Evolutionary conservation across 2,113 vertebrate species (phyloP).

Genomic region (Colistium nudipinnis): DNA sequence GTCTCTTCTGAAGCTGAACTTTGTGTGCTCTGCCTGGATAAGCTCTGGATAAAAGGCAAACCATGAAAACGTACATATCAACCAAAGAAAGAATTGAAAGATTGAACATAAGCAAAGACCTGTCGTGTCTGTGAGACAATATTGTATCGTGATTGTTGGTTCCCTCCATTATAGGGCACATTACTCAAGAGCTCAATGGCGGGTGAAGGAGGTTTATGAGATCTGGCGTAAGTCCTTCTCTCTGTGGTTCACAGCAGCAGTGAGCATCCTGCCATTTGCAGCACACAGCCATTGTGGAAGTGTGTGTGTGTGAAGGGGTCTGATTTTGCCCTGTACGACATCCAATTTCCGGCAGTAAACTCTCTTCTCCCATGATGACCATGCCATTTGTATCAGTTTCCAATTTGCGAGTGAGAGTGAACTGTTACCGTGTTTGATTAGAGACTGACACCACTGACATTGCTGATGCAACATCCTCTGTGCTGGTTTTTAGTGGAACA

Average conservation of each 20-base stretch:
- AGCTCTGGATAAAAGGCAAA: too few relatives aligned
- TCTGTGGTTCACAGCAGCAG: slow-evolving; percentile 21
- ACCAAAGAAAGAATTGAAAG: neutral
- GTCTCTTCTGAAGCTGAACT: too few relatives aligned
- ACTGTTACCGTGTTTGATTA: slow-evolving; percentile 27
- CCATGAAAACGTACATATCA: neutral
- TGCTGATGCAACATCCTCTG: slow-evolving; percentile 19
- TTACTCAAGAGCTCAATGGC: slow-evolving; percentile 52
- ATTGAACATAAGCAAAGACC: slow-evolving; percentile 30
- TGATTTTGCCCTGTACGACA: neutral
- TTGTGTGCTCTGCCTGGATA: too few relatives aligned
- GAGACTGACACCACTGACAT: neutral
- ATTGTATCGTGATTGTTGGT: slow-evolving; percentile 36
- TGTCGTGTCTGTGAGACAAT: slow-evolving; percentile 42
- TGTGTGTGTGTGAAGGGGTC: slow-evolving; percentile 20
- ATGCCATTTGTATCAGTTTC: slow-evolving; percentile 8
- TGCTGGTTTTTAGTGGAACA: slow-evolving; percentile 13
- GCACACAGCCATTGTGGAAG: slow-evolving; percentile 21
- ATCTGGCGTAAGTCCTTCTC: slow-evolving; percentile 38
- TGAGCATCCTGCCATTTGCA: too few relatives aligned
- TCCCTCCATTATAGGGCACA: slow-evolving; percentile 56
- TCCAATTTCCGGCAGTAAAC: neutral
- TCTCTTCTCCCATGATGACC: neutral
- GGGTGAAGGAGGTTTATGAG: slow-evolving; percentile 63
- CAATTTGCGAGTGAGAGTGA: slow-evolving; percentile 9